These are phyloP conservation scores for Silurus meridionalis DNA, from an alignment of 2,113 vertebrate genomes.

Conservation along the genomic window DNA sequence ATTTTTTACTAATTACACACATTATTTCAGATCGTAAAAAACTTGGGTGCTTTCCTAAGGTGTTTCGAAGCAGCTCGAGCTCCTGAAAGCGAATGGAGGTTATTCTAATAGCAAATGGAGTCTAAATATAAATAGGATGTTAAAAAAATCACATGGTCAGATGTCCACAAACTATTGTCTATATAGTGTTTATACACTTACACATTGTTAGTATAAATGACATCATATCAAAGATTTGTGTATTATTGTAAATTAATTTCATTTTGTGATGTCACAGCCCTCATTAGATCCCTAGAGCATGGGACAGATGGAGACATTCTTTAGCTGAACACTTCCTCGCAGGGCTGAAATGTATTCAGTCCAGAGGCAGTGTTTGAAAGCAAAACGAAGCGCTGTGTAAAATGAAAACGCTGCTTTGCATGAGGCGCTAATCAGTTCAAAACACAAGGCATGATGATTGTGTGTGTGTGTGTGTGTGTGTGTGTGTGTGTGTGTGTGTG, in stretches of 20 bases:
- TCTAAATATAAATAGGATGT: no score
- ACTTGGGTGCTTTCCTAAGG: no score
- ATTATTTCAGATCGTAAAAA: no score
- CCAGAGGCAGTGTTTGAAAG: conserved; percentile 67
- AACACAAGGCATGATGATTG: conserved; percentile 62
- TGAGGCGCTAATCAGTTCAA: conserved; percentile 76
- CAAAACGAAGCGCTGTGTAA: conserved; percentile 66
- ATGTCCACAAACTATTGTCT: no score
- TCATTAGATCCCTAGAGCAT: background rate
- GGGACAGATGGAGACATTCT: background rate
- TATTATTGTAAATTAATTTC: background rate
- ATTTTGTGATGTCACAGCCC: background rate
- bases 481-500: conserved; percentile 18
- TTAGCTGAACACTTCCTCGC: background rate
- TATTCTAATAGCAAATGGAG: no score
- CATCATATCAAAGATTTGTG: background rate
- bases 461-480: conserved; percentile 15
- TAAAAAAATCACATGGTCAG: no score
- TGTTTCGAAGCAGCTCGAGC: no score
- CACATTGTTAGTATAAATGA: background rate
- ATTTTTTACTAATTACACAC: no score
- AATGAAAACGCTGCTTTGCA: conserved; percentile 56
- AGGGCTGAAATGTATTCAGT: background rate
- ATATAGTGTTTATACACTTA: background rate
- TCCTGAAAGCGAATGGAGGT: no score